Evolutionary conservation across 2,797 vertebrate species (phyloP).

Genomic region (Diglossa cyanea): DNA sequence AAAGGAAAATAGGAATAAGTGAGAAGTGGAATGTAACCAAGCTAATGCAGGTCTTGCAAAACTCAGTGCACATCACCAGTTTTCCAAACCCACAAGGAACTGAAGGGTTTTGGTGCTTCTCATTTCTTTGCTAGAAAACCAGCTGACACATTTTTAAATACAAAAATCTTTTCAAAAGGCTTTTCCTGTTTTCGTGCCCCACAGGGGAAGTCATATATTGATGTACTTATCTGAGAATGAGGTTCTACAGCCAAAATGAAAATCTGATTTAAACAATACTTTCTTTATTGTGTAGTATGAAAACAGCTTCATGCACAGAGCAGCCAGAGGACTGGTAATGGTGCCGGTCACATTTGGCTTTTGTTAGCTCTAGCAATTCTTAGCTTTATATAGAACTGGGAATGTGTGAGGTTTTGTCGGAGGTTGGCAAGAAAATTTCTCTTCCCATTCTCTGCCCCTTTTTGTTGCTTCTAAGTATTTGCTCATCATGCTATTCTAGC

Average conservation of each 20-base stretch:
- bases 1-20: background rate
- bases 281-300: background rate
- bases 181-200: background rate
- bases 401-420: background rate
- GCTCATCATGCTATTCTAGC: background rate
- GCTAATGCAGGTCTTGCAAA: background rate
- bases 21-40: background rate
- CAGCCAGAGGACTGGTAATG: background rate
- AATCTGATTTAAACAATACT: background rate
- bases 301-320: background rate
- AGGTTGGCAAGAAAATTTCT: background rate
- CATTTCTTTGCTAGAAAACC: background rate
- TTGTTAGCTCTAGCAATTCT: background rate
- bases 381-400: background rate
- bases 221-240: background rate
- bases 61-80: background rate
- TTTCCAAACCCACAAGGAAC: background rate
- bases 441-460: background rate
- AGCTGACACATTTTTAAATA: background rate
- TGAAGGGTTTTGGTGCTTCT: background rate
- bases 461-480: background rate
- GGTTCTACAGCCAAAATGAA: background rate
- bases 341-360: conserved; percentile 7
- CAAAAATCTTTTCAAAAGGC: background rate
- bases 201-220: background rate